Evolutionary conservation across 2,888 invertebrate genomes (phyloP), one percentile per base, ranked within the genome.

Genomic region (Elysia crispata): DNA sequence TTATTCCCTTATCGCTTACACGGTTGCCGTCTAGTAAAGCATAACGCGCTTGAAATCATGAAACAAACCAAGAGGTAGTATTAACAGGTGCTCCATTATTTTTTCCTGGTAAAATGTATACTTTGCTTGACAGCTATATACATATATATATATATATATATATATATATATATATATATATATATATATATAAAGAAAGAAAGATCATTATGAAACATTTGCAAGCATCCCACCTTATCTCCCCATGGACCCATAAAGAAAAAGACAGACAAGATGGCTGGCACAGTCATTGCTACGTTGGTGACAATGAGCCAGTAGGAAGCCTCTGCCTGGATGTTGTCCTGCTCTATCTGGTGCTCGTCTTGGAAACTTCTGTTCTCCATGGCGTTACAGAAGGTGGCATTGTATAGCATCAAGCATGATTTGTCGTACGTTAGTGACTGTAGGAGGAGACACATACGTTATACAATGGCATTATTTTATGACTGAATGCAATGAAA

Each of bases 381-480:
- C 67, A 86, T 76, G 30, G 82, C 83, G 73, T 86, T 86, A 31
- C 89, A 83, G 18, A 83, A 84, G 0, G 83, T 41, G 74, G 82
- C 70, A 62, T 86, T 83, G 80, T 85, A 87, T 49, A 86, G 83
- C n/a, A 75, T n/a, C 5, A 86, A 77, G 82, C 93, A 93, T 0
- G 91, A 89, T 86, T 92, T 92, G 11, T 89, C 85, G 84, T 91
- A 92, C 5, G 92, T 86, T 62, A 93, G 85, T 75, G 92, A 92
- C 87, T 93, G 92, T 67, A 91, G 87, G 13, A 90, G 89, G 1
- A 91, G 89, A 77, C 89, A 91, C 80, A 91, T 89, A 77, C 41
- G 11, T 41, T 91, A 86, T 81, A 90, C 92, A 25, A 94, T 96
- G 0, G 96, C 1, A 31, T 20, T 11, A 28, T 3, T 1, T 23